Conservation (phyloP, 2,888 invertebrate genomes). For the Eupeodes luniger region DNA sequence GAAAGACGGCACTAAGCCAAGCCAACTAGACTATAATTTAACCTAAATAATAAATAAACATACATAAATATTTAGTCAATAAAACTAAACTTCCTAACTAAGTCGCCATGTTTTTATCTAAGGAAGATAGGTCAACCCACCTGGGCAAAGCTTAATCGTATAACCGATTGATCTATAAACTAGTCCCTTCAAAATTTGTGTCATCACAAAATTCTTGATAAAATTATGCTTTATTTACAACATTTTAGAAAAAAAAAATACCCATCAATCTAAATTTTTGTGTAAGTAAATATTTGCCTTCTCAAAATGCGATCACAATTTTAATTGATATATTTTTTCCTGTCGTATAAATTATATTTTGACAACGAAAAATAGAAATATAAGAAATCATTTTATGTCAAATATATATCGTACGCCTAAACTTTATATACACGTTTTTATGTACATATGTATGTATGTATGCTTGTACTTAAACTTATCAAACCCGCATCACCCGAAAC, state of each 20-base stretch:
- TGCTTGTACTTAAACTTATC: slow-evolving; percentile 8
- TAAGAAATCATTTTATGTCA: slow-evolving; percentile 15
- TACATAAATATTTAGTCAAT: no score
- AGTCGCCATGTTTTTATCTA: no score
- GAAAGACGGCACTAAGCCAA: no score
- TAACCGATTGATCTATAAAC: no score
- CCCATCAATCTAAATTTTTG: slow-evolving; percentile 1
- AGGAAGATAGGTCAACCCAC: no score
- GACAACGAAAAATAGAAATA: slow-evolving; percentile 1
- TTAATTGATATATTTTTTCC: slow-evolving; percentile 26
- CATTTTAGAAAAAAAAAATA: neutral
- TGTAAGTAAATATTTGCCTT: neutral
- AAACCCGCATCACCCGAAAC: slow-evolving; percentile 30
- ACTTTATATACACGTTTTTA: no score
- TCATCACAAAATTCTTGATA: no score
- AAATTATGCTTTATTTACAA: neutral
- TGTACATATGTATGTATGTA: neutral
- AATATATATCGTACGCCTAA: slow-evolving; percentile 31
- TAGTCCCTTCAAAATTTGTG: no score
- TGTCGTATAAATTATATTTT: neutral
- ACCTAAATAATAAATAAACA: no score
- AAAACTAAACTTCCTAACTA: no score
- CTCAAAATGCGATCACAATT: slow-evolving; percentile 9
- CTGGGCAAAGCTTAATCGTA: no score
- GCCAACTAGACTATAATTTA: no score